A percentile compares a stretch with the other conserved stretches of the same genome.
Evolutionary conservation across 1,140 invertebrate species (phyloP).

Genomic region (Lordiphosa stackelbergi): DNA sequence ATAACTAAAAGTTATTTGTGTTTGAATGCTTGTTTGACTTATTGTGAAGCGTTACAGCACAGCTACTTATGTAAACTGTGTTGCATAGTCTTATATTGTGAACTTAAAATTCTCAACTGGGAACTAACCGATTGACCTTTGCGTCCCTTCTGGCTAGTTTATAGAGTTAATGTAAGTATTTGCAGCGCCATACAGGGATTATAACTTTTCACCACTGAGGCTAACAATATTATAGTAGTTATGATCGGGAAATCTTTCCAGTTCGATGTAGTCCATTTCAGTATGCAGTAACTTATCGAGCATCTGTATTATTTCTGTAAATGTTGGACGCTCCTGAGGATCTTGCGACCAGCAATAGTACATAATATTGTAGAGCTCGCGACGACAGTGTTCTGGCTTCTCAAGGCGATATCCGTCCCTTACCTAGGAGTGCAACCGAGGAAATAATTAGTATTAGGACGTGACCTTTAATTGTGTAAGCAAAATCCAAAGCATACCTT

Average conservation of each 20-base stretch:
- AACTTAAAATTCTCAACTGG: too few species aligned
- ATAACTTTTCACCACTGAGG: constrained; percentile 90
- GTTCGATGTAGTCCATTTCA: constrained; percentile 94
- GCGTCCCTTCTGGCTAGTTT: too few species aligned
- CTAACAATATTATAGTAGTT: constrained; percentile 94
- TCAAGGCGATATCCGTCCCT: constrained; percentile 90
- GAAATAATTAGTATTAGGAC: neutral
- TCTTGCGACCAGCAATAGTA: constrained; percentile 95
- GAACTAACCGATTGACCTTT: too few species aligned
- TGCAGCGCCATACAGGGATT: constrained; percentile 42
- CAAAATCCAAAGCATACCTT: constrained; percentile 78
- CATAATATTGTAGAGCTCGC: constrained; percentile 95
- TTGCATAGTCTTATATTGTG: too few species aligned
- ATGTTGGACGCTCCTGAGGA: constrained; percentile 86
- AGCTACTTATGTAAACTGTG: too few species aligned
- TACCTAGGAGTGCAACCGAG: constrained; percentile 79
- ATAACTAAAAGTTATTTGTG: too few species aligned
- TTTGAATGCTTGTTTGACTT: too few species aligned
- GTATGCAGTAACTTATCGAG: constrained; percentile 89
- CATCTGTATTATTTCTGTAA: constrained; percentile 86
- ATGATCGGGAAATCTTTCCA: constrained; percentile 94
- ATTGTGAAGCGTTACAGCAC: too few species aligned
- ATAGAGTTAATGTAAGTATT: constrained; percentile 33
- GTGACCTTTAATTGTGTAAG: neutral
- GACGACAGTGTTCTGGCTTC: constrained; percentile 91